A percentile compares a stretch with the other conserved stretches of the same genome.
Evolutionary conservation across 1,140 invertebrate species (phyloP).

Genomic region (Conopomorpha cramerella): DNA sequence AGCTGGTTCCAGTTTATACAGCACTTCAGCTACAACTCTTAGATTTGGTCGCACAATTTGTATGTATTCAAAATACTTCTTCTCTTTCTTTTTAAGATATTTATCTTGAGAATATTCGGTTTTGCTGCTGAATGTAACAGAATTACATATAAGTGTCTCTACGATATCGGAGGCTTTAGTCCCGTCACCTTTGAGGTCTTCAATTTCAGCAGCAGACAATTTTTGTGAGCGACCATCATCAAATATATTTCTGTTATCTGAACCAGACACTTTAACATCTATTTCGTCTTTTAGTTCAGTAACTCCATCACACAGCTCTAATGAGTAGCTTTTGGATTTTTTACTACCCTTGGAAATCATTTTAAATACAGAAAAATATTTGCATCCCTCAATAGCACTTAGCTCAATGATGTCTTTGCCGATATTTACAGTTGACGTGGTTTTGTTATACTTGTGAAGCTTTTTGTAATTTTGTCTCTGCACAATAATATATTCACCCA

Average conservation of each 20-base stretch:
- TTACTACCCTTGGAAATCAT: constrained; percentile 67
- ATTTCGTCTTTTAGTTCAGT: constrained; percentile 58
- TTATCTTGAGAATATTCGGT: constrained; percentile 94
- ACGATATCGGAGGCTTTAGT: constrained; percentile 83
- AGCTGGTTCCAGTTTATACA: constrained; percentile 73
- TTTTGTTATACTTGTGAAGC: constrained; percentile 70
- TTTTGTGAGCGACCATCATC: constrained; percentile 88
- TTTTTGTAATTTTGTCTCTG: constrained; percentile 78
- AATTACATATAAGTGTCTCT: constrained; percentile 85
- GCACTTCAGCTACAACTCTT: constrained; percentile 75
- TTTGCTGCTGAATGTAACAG: constrained; percentile 82
- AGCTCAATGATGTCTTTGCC: constrained; percentile 76
- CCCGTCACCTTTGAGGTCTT: constrained; percentile 73
- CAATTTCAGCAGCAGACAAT: constrained; percentile 81
- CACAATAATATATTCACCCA: constrained; percentile 75
- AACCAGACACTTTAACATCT: constrained; percentile 63
- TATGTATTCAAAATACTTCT: constrained; percentile 84
- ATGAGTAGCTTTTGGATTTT: constrained; percentile 61
- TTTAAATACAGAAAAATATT: constrained; percentile 80
- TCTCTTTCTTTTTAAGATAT: constrained; percentile 92
- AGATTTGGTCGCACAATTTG: constrained; percentile 77
- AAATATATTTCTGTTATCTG: constrained; percentile 83
- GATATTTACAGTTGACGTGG: constrained; percentile 64
- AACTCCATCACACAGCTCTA: constrained; percentile 62
- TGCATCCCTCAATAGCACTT: constrained; percentile 70